phyloP scores from a whole-genome alignment of 2,888 invertebrate species.

The Deroplatys truncata region DNA sequence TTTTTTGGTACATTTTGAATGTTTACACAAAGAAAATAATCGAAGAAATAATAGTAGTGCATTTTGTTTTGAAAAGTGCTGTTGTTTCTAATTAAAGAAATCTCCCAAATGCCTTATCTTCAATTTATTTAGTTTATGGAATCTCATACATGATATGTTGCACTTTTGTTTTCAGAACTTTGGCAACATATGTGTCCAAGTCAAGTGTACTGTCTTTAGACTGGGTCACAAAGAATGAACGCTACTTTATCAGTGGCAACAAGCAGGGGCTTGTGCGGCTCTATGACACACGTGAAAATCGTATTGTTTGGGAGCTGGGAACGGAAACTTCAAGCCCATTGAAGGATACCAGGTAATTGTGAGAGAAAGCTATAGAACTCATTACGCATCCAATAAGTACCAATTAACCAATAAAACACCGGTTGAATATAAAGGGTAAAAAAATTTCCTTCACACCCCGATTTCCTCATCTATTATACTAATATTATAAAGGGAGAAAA shows the following conservation, averaged over 20 bases:
- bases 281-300: slow-evolving; percentile 56
- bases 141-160: background rate
- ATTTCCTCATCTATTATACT: no score
- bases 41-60: no score
- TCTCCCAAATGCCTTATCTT: no score
- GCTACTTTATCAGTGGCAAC: slow-evolving; percentile 55
- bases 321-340: slow-evolving; percentile 38
- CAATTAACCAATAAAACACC: no score
- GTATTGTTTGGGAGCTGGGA: slow-evolving; percentile 53
- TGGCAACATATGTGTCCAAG: slow-evolving; percentile 51
- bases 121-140: no score
- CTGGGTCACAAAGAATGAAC: slow-evolving; percentile 57
- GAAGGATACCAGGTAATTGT: slow-evolving; percentile 32
- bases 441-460: no score
- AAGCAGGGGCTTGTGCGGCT: slow-evolving; percentile 52
- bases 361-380: background rate
- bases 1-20: no score
- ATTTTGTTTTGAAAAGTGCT: no score
- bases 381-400: background rate
- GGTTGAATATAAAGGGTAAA: no score
- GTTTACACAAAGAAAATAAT: no score
- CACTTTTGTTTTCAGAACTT: slow-evolving; percentile 41
- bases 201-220: slow-evolving; percentile 53
- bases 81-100: no score
- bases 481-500: no score